Conservation (phyloP, 2,797 vertebrate species). For the Cyprinella venusta region DNA sequence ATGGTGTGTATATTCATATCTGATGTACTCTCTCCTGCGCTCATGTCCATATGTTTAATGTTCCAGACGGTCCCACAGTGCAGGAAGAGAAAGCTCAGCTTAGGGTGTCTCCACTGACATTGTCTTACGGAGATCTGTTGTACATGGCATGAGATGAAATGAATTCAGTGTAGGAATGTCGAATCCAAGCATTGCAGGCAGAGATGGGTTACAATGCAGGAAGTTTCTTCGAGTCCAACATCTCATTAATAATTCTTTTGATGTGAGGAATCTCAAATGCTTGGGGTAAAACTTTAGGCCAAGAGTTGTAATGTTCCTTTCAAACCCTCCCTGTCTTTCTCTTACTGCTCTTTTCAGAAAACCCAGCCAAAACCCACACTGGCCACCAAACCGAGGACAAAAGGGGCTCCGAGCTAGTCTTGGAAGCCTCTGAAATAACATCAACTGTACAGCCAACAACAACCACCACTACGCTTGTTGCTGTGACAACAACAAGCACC, state of each 20-base stretch:
- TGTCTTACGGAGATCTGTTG: constrained; percentile 55
- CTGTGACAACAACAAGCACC: constrained; percentile 57
- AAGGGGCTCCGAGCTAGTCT: constrained; percentile 65
- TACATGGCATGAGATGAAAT: constrained; percentile 59
- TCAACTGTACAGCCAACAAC: constrained; percentile 35
- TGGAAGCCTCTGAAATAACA: constrained; percentile 69
- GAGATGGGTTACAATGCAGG: constrained; percentile 53
- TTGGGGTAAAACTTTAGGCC: constrained; percentile 45
- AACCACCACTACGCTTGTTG: constrained; percentile 51
- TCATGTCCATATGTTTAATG: constrained; percentile 40
- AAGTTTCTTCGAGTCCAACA: constrained; percentile 54
- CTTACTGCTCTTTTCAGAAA: constrained; percentile 70
- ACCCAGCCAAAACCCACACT: constrained; percentile 69
- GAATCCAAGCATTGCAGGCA: constrained; percentile 49
- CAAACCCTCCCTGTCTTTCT: constrained; percentile 13
- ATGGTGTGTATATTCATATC: constrained; percentile 34
- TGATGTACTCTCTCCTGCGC: constrained; percentile 19
- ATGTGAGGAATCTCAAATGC: constrained; percentile 53
- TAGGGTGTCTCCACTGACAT: constrained; percentile 35
- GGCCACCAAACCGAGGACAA: constrained; percentile 75
- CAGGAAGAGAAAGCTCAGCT: constrained; percentile 51
- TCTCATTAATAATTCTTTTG: constrained; percentile 62
- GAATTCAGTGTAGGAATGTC: constrained; percentile 45
- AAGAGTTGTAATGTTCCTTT: constrained; percentile 39
- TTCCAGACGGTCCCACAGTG: constrained; percentile 50